phyloP scores from a whole-genome alignment of 2,888 invertebrate genomes.

The Pollenia angustigena region DNA sequence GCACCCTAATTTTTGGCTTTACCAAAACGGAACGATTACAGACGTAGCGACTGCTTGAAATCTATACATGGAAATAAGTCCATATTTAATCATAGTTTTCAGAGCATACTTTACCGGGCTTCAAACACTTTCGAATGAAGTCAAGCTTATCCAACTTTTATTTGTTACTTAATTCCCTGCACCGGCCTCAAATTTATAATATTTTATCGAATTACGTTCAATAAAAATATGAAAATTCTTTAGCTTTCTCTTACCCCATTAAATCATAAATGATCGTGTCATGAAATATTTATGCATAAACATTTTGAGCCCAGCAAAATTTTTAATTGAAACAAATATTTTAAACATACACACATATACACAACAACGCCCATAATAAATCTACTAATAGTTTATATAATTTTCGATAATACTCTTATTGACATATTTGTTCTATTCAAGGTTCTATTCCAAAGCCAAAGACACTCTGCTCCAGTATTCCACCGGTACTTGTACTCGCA shows the following conservation, averaged over 20 bases:
- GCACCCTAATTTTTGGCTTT: too few relatives aligned
- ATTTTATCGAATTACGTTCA: background rate
- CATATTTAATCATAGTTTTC: too few relatives aligned
- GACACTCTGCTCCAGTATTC: background rate
- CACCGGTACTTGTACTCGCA: background rate
- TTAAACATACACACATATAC: background rate
- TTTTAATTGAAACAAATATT: conserved; percentile 3
- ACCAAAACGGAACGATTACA: too few relatives aligned
- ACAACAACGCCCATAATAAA: background rate
- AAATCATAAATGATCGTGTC: background rate
- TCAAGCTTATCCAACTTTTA: too few relatives aligned
- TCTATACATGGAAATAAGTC: too few relatives aligned
- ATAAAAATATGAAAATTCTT: background rate
- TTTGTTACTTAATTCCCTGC: too few relatives aligned
- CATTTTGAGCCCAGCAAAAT: background rate
- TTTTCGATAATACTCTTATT: background rate
- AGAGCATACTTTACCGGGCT: too few relatives aligned
- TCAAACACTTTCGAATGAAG: too few relatives aligned
- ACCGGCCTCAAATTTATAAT: background rate
- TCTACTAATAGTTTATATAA: too few relatives aligned
- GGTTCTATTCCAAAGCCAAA: background rate
- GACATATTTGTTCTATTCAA: background rate
- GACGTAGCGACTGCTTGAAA: too few relatives aligned
- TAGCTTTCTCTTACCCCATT: background rate
- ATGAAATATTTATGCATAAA: conserved; percentile 34